A percentile compares a stretch with the other conserved stretches of the same genome.
Conservation (phyloP, 2,888 invertebrate genomes). For the Paralinhomoeus sp. region DNA sequence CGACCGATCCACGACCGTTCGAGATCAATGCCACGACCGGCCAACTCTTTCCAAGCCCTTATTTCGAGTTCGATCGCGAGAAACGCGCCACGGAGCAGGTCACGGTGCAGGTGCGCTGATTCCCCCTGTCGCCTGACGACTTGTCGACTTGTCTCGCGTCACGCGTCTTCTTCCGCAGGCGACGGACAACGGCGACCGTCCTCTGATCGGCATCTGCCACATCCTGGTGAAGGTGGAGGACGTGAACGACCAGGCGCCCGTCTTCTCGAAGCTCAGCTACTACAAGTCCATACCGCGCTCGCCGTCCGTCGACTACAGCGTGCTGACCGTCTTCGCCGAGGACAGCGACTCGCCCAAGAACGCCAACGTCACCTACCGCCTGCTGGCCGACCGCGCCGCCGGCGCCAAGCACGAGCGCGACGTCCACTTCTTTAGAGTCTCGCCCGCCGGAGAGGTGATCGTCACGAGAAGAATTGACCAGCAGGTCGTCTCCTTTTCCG, state of each 20-base stretch:
- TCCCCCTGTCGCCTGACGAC: too few species aligned
- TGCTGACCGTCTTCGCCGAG: conserved; percentile 20
- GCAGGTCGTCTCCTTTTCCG: neutral
- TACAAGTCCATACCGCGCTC: conserved; percentile 18
- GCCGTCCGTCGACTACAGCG: conserved; percentile 5
- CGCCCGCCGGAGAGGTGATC: conserved; percentile 6
- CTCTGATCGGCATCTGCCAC: conserved; percentile 87
- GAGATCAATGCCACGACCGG: conserved; percentile 25
- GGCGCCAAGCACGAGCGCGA: conserved; percentile 10
- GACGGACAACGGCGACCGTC: conserved; percentile 92
- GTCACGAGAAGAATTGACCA: neutral
- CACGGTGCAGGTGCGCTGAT: conserved; percentile 16
- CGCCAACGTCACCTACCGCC: conserved; percentile 13
- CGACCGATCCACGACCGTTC: too few species aligned
- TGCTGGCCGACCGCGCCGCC: conserved; percentile 13
- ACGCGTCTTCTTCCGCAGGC: conserved; percentile 43
- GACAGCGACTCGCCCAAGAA: conserved; percentile 20
- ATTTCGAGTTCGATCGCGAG: conserved; percentile 23
- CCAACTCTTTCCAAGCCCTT: conserved; percentile 24
- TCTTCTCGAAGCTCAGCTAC: conserved; percentile 40
- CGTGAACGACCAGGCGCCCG: conserved; percentile 97
- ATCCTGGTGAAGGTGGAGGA: conserved; percentile 95
- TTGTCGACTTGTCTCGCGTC: too few species aligned
- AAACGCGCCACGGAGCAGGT: conserved; percentile 19
- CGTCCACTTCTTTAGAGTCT: conserved; percentile 4